Evolutionary conservation across 2,797 vertebrate species (phyloP), one percentile per base, ranked within the genome.

Genomic region (Pyrocephalus nanus): DNA sequence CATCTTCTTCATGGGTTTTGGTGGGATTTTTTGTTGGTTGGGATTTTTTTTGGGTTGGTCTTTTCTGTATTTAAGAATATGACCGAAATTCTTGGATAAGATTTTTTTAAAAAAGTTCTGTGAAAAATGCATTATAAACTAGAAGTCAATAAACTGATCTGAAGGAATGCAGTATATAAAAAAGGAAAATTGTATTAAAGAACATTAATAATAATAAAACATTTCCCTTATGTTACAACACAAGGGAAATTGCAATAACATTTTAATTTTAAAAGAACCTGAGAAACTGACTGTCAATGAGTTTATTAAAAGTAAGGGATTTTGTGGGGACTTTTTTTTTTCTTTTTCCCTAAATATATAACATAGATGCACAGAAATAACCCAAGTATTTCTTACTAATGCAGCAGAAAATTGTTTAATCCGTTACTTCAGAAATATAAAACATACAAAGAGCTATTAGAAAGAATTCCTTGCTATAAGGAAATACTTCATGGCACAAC

Each of bases 11-110:
- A 15, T 42, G 16, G 9, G 3, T 38, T 51, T 64, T 53, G 22
- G 11, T 54, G 34, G 15, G 20, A 2, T 20, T 8, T 50, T 75
- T 38, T 18, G 20, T 38, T 50, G 26, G 13, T 67, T 50, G 12
- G 14, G 8, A 1, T 10, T 67, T 23, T 32, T 53, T 2, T 1
- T 4, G 6, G 7, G 4, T 3, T 6, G 5, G 2, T 61, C 4
- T 42, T 79, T 57, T 38, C 13, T 82, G 11, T 40, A 22, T 14
- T 34, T 85, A 58, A 78, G 22, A 72, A 65, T 42, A 58, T 21
- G 6, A 50, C 6, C 51, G 61, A 50, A 32, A 38, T 53, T 64
- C 54, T 72, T 45, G 48, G 4, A 40, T 32, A 43, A 29, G 8
- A 11, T 4, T 38, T 23, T 60, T 85, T 48, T 65, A 2, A 27